These are phyloP conservation scores for Eupithecia insigniata DNA, from an alignment of 2,888 invertebrate genomes.

Conservation along the genomic window DNA sequence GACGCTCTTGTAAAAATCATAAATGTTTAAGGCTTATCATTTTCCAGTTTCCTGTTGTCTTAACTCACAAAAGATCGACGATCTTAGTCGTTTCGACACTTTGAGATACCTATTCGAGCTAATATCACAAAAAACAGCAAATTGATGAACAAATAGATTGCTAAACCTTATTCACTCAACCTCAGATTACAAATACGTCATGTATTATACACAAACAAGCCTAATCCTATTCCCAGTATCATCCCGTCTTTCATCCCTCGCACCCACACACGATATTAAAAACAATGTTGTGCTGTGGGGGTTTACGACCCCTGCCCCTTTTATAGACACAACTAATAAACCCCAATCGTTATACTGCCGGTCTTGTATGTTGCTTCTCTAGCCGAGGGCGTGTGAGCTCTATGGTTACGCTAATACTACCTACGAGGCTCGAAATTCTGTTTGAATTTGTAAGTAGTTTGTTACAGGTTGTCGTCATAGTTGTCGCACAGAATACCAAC, in stretches of 20 bases:
- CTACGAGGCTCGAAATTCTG: not conserved
- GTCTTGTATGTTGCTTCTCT: constrained; percentile 41
- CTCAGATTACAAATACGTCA: not conserved
- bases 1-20: not conserved
- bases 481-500: not conserved
- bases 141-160: not conserved
- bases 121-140: not conserved
- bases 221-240: not conserved
- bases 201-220: not conserved
- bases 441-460: not conserved
- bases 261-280: constrained; percentile 57
- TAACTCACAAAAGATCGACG: too few relatives aligned
- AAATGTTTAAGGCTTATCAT: not conserved
- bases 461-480: too few relatives aligned
- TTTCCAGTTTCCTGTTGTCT: not conserved
- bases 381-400: constrained; percentile 4
- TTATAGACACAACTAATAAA: constrained; percentile 80
- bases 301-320: constrained; percentile 73
- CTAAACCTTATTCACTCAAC: constrained; percentile 5
- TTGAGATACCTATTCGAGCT: not conserved
- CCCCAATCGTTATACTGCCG: constrained; percentile 69
- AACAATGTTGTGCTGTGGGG: constrained; percentile 64
- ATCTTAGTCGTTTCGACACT: not conserved
- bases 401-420: constrained; percentile 1
- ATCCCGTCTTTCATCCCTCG: constrained; percentile 21